Evolutionary conservation across 2,888 invertebrate species (phyloP).

Genomic region (Alviniconcha strummeri): DNA sequence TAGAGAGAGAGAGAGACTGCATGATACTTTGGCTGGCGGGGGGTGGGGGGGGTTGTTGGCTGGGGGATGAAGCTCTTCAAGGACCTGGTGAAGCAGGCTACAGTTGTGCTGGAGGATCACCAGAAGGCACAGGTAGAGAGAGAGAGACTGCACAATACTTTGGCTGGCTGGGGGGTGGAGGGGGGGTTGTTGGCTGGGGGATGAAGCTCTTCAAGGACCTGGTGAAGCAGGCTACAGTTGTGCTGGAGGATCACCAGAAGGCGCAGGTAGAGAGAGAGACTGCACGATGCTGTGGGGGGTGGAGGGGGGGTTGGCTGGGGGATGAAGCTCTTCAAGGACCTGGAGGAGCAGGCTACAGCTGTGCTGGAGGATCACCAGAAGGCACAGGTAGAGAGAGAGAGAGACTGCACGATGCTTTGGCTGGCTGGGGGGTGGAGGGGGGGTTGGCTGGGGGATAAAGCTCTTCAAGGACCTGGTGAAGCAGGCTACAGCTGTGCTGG

Average conservation of each 20-base stretch:
- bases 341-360: slow-evolving; percentile 80
- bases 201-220: slow-evolving; percentile 50
- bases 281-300: too few species aligned
- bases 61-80: slow-evolving; percentile 48
- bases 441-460: too few species aligned
- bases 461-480: slow-evolving; percentile 75
- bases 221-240: slow-evolving; percentile 80
- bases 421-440: too few species aligned
- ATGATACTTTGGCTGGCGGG: too few species aligned
- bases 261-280: slow-evolving; percentile 57
- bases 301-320: too few species aligned
- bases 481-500: slow-evolving; percentile 77
- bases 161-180: too few species aligned
- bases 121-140: slow-evolving; percentile 63
- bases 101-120: slow-evolving; percentile 73
- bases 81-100: slow-evolving; percentile 78
- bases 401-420: too few species aligned
- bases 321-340: slow-evolving; percentile 46
- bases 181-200: slow-evolving; percentile 38
- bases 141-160: too few species aligned
- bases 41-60: background rate
- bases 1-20: slow-evolving; percentile 34
- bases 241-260: slow-evolving; percentile 63
- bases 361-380: slow-evolving; percentile 65
- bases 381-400: slow-evolving; percentile 60